Conservation (phyloP, 2,888 invertebrate species). For the Euplexia lucipara region DNA sequence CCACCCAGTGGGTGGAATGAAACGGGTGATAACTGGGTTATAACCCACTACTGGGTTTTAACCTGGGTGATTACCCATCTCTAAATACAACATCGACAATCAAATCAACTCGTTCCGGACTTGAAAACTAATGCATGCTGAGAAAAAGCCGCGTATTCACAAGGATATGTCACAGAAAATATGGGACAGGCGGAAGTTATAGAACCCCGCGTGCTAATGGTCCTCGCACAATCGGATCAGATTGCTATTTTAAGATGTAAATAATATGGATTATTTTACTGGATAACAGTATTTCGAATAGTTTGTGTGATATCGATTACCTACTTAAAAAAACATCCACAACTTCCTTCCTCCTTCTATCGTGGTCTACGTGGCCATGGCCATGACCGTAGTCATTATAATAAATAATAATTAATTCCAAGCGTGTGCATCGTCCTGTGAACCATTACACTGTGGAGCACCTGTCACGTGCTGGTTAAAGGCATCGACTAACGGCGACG, state of each 20-base stretch:
- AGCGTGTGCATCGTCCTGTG: slow-evolving; percentile 34
- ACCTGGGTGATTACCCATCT: no score
- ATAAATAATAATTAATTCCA: slow-evolving; percentile 40
- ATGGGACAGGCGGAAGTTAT: neutral
- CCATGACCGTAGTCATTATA: slow-evolving; percentile 28
- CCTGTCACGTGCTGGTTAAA: slow-evolving; percentile 34
- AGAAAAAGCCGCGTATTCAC: no score
- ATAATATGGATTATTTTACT: no score
- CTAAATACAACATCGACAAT: no score
- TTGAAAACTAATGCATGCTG: no score
- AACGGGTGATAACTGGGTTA: no score
- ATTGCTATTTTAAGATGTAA: no score
- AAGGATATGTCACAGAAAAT: neutral
- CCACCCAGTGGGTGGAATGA: no score
- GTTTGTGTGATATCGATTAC: neutral
- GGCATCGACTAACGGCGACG: slow-evolving; percentile 12
- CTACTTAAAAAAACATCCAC: neutral
- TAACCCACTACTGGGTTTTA: no score
- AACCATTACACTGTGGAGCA: slow-evolving; percentile 30
- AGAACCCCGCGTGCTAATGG: neutral
- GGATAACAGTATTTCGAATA: neutral
- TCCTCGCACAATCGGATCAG: no score
- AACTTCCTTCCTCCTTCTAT: slow-evolving; percentile 40
- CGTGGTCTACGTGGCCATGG: slow-evolving; percentile 15
- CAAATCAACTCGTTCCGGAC: no score